These are phyloP conservation scores for Pseudomyrmex concolor DNA, from an alignment of 1,140 invertebrate genomes.

Conservation along the genomic window DNA sequence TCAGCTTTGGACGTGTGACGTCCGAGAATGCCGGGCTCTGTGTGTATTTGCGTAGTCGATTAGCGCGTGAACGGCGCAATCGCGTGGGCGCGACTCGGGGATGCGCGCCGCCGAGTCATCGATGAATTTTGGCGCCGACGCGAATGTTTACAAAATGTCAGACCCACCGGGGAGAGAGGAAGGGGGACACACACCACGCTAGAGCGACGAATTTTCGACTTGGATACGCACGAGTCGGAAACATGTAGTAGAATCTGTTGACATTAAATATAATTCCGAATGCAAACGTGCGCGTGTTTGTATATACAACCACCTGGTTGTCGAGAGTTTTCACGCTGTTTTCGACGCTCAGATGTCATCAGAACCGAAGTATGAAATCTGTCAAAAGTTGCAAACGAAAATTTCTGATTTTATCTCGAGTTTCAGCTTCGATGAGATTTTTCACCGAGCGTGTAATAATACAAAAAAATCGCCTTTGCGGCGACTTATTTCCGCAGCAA, in stretches of 20 bases:
- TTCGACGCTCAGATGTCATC: not conserved
- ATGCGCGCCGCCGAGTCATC: constrained; percentile 33
- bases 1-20: not conserved
- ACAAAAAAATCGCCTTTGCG: not conserved
- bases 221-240: no score
- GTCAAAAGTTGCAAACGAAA: not conserved
- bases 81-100: constrained; percentile 3
- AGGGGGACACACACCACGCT: not conserved
- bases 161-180: not conserved
- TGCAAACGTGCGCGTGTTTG: not conserved
- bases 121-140: constrained; percentile 52
- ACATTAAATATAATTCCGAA: constrained; percentile 22
- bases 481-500: not conserved
- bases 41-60: constrained; percentile 54
- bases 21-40: not conserved
- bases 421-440: not conserved
- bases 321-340: not conserved
- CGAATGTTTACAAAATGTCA: constrained; percentile 38
- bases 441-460: not conserved
- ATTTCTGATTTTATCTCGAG: not conserved
- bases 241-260: constrained; percentile 6
- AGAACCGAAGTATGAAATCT: not conserved
- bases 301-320: not conserved
- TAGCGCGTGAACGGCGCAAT: not conserved
- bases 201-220: not conserved